Conservation (phyloP, 2,797 vertebrate species). For the Craterocephalus amniculus region DNA sequence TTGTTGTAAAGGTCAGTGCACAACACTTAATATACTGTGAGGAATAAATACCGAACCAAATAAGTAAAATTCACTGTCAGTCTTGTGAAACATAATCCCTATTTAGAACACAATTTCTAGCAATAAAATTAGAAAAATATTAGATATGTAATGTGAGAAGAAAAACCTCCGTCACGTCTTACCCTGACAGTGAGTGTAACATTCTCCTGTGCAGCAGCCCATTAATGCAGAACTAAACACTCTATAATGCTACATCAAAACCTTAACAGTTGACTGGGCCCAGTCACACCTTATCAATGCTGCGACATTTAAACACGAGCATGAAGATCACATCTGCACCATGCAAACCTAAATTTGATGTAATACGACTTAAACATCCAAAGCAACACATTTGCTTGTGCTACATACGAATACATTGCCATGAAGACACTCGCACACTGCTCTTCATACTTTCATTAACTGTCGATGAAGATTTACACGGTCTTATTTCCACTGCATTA, state of each 20-base stretch:
- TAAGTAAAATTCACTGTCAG: background rate
- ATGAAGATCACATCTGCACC: constrained; percentile 64
- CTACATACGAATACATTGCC: constrained; percentile 14
- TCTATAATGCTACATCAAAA: constrained; percentile 75
- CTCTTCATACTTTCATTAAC: constrained; percentile 8
- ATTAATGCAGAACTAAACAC: constrained; percentile 79
- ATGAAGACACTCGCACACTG: background rate
- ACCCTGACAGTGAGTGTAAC: constrained; percentile 72
- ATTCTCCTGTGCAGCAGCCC: constrained; percentile 68
- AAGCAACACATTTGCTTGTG: constrained; percentile 28
- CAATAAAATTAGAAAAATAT: background rate
- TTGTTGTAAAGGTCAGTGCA: background rate
- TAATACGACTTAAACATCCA: constrained; percentile 59
- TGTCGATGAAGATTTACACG: constrained; percentile 9
- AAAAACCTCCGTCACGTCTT: constrained; percentile 20
- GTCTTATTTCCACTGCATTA: constrained; percentile 8
- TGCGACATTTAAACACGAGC: constrained; percentile 73
- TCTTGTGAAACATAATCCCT: background rate
- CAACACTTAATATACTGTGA: background rate
- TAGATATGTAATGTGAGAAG: constrained; percentile 6
- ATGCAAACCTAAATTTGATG: constrained; percentile 69
- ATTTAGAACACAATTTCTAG: background rate
- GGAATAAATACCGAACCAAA: background rate
- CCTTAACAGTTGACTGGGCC: constrained; percentile 73
- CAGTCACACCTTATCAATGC: constrained; percentile 81